Conservation (phyloP, 2,113 vertebrate species). For the Helogale parvula region DNA sequence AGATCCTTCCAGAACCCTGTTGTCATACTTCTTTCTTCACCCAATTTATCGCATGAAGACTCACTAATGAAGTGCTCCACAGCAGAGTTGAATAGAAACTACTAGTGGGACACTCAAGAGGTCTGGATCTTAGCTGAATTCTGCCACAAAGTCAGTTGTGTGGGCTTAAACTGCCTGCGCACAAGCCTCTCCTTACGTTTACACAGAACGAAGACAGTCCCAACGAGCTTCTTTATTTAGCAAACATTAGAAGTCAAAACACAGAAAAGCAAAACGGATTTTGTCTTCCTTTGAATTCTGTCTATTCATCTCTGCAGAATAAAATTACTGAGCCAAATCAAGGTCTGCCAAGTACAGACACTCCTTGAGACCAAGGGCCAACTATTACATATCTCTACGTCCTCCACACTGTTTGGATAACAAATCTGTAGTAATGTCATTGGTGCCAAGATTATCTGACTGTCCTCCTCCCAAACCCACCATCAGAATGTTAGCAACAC, state of each 20-base stretch:
- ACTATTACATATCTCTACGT: not conserved
- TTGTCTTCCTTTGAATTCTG: not conserved
- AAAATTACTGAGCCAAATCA: not conserved
- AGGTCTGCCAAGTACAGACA: not conserved
- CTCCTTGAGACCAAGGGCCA: not conserved
- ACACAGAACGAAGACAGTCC: not conserved
- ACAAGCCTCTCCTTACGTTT: not conserved
- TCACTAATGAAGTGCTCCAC: not conserved
- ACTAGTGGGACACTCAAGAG: not conserved
- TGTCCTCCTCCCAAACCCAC: not conserved
- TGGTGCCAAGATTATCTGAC: not conserved
- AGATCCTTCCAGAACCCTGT: not conserved
- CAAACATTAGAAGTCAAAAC: not conserved
- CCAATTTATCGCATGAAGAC: not conserved
- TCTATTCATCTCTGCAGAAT: not conserved
- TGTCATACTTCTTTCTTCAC: not conserved
- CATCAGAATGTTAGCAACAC: not conserved
- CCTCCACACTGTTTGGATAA: not conserved
- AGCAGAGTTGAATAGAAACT: not conserved
- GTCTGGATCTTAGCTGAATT: not conserved
- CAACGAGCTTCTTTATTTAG: not conserved
- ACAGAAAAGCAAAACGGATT: constrained; percentile 1
- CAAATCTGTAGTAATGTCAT: not conserved
- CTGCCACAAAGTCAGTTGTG: not conserved
- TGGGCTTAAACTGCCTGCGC: not conserved